Conservation (phyloP, 1,140 invertebrate species). For the Euglossa dilemma region DNA sequence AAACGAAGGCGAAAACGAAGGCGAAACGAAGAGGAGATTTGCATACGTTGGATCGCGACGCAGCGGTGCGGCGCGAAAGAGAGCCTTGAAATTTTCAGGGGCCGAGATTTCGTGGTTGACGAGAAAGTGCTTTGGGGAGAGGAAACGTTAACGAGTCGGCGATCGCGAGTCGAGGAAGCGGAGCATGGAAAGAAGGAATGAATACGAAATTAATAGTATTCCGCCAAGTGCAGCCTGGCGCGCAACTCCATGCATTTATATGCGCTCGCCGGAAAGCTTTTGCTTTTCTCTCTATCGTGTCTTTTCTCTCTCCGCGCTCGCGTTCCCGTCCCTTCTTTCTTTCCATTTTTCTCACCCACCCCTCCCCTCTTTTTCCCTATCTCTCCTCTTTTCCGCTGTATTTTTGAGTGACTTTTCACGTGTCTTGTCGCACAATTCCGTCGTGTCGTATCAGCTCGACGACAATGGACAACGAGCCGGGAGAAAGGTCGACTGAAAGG, state of each 20-base stretch:
- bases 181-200: conserved; percentile 60
- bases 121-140: neutral
- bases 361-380: neutral
- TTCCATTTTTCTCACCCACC: neutral
- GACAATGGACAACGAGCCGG: conserved; percentile 22
- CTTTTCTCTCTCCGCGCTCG: conserved; percentile 23
- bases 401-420: conserved; percentile 25
- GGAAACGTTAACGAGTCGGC: conserved; percentile 58
- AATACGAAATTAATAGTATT: conserved; percentile 71
- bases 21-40: too few relatives aligned
- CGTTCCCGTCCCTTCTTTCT: neutral
- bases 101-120: conserved; percentile 30
- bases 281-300: conserved; percentile 40
- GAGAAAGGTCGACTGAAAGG: neutral
- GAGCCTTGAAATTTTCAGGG: conserved; percentile 26
- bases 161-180: conserved; percentile 42
- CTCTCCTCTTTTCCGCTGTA: neutral
- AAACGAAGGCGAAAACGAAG: neutral
- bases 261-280: conserved; percentile 40
- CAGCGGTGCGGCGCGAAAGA: neutral
- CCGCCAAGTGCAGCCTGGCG: conserved; percentile 54
- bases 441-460: neutral
- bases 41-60: conserved; percentile 39
- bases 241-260: conserved; percentile 63
- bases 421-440: conserved; percentile 25